Percentiles rank a stretch among this genome's conserved stretches.
These are phyloP conservation scores for Tenthredo amoena DNA, from an alignment of 2,888 invertebrate genomes.

Conservation along the genomic window DNA sequence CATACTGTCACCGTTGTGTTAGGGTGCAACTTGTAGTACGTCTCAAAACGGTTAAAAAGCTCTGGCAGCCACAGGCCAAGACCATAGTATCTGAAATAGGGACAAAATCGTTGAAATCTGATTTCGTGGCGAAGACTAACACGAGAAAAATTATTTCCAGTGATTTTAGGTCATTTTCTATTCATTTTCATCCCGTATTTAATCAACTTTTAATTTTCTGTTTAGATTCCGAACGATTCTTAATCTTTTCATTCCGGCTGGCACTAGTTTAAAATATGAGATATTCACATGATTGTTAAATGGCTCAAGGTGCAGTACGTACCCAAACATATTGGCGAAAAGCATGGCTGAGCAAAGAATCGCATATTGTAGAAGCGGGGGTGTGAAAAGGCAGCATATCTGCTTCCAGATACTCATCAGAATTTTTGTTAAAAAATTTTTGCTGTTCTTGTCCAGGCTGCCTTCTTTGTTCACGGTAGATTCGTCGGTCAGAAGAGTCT, in stretches of 20 bases:
- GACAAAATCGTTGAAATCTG: background rate
- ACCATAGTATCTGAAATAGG: slow-evolving; percentile 82
- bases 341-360: slow-evolving; percentile 82
- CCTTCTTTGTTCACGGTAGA: slow-evolving; percentile 51
- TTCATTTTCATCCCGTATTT: background rate
- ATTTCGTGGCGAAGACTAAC: background rate
- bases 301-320: slow-evolving; percentile 55
- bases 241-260: background rate
- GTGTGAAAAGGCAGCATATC: slow-evolving; percentile 80
- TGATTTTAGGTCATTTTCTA: background rate
- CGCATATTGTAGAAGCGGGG: slow-evolving; percentile 81
- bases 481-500: slow-evolving; percentile 59
- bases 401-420: slow-evolving; percentile 81
- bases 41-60: slow-evolving; percentile 82
- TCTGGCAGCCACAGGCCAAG: slow-evolving; percentile 89
- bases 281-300: too few relatives aligned
- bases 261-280: too few relatives aligned
- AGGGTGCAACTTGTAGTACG: slow-evolving; percentile 76
- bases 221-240: background rate
- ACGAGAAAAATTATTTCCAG: background rate
- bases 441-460: background rate
- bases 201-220: background rate
- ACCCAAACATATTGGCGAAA: slow-evolving; percentile 86
- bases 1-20: slow-evolving; percentile 79
- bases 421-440: slow-evolving; percentile 70